phyloP scores from a whole-genome alignment of 1,140 invertebrate genomes.

The Caenorhabditis tropicalis region DNA sequence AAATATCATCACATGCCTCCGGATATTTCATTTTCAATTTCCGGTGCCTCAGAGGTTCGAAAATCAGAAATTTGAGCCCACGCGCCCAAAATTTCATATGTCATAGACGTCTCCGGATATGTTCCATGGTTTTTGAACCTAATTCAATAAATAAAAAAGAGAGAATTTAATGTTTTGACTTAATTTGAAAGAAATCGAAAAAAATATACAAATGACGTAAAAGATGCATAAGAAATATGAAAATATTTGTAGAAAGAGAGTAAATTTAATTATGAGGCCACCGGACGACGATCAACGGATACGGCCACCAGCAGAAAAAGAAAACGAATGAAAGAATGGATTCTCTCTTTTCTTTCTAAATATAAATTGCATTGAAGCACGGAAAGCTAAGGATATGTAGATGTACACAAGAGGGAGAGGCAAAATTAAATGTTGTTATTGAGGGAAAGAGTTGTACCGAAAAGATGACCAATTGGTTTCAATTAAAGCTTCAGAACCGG shows the following conservation, averaged over 20 bases:
- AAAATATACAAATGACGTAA: constrained; percentile 39
- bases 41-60: background rate
- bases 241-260: background rate
- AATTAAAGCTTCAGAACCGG: background rate
- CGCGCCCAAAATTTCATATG: background rate
- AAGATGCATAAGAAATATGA: constrained; percentile 1
- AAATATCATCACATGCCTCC: background rate
- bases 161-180: background rate
- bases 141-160: too few species aligned
- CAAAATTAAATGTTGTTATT: constrained; percentile 18
- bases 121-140: background rate
- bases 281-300: background rate
- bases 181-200: background rate
- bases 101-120: background rate
- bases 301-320: background rate
- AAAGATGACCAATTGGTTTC: background rate
- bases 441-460: background rate
- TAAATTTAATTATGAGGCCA: constrained; percentile 16
- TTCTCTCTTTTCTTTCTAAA: background rate
- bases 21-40: background rate
- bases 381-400: background rate
- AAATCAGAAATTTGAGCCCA: constrained; percentile 13
- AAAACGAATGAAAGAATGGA: background rate
- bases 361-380: constrained; percentile 13
- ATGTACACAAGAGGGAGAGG: background rate